Evolutionary conservation across 2,113 vertebrate species (phyloP), one percentile per base, ranked within the genome.

Genomic region (Circaetus gallicus): DNA sequence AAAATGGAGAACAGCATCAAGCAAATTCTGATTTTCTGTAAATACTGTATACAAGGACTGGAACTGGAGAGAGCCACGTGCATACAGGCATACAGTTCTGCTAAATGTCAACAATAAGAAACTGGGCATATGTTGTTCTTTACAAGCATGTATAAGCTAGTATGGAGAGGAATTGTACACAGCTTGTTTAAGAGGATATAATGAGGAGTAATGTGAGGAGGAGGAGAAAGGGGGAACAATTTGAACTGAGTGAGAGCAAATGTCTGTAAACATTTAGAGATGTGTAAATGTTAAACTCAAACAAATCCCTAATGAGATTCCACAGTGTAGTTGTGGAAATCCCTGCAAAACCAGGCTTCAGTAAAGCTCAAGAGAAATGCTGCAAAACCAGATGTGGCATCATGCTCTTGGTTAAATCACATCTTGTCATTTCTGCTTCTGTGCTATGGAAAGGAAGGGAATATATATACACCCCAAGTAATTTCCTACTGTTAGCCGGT

Each of bases 191-290:
- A 78, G 74, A 82, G 50, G 53, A 43, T 85, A 49, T 80, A 77
- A 90, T 81, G 72, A 95, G 32, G 19, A 86, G 26, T 59, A 88
- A 55, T 38, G 28, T 69, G 43, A 72, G 14, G 58, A 85, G 66
- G 58, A 94, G 61, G 36, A 94, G 66, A 85, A 89, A 53, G 47
- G 70, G 28, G 58, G 36, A 93, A 52, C 26, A 82, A 82, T 85
- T 91, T 95, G n/a, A 88, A 80, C 32, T 73, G 58, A 89, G 81
- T 84, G 91, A 70, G 34, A 86, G 67, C 81, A 95, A 50, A 91
- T 70, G 49, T 78, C 80, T 91, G 62, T 89, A 95, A 93, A 93
- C 47, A 86, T 95, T 66, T 55, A 73, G 55, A 55, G 26, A 59
- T 31, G 50, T 83, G 55, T 90, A 86, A 90, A 82, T 65, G 31